Base-by-base conservation (phyloP, 2,113 vertebrate genomes). In the Paralichthys olivaceus region DNA sequence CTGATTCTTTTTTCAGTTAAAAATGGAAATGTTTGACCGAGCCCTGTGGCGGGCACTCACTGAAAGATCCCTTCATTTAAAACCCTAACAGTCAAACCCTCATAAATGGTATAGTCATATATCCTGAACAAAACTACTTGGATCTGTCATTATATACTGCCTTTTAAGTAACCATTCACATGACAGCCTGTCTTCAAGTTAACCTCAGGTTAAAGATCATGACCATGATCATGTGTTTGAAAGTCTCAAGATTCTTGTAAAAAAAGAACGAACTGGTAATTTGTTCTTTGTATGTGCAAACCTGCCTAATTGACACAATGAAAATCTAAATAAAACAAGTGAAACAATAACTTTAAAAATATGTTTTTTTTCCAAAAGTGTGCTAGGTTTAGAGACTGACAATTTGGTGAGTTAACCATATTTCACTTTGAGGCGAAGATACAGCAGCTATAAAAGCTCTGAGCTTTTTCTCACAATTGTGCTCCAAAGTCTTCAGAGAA, bases 11-110 rank as follows among this genome's bases (percentile, higher is more conserved):
- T n/a, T 51, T 7, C 20, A 51, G 49, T 51, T 51, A 51, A 51
- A 51, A 51, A 51, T 51, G 49, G 49, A 51, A 51, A n/a, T 14
- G 49, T 8, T 13, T 2, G 49, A n/a, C 19, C 4, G 2, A n/a
- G 49, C 49, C 12, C 54, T 28, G 87, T 71, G 83, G 90, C 72
- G 58, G 69, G 75, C 28, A 75, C 55, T 71, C 72, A 84, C 78
- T 73, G 78, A 79, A 76, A 15, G 77, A 84, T 78, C 81, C 85
- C 90, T 89, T 89, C n/a, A 91, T 92, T 90, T 87, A 78, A 89
- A 89, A 86, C 84, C 72, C 55, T 72, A 47, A 59, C 66, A 77
- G 72, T 72, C 69, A 84, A 90, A 51, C 49, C 49, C 49, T 83
- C 71, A 87, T 61, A 80, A 90, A 92, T 75, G 65, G 89, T 84